Conservation (phyloP, 2,113 vertebrate genomes). For the Dromaius novaehollandiae region DNA sequence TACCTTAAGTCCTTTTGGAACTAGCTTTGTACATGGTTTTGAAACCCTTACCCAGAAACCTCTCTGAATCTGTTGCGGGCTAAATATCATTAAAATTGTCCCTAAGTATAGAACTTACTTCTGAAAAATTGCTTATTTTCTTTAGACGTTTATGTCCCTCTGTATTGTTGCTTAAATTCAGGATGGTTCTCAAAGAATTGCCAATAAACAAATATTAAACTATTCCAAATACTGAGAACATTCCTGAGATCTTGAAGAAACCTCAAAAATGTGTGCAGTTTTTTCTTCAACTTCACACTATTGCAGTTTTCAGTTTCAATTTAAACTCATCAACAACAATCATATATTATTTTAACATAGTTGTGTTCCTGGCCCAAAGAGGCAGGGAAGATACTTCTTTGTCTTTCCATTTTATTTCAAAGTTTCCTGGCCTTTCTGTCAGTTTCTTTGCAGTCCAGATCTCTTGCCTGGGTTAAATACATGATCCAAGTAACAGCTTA, state of each 20-base stretch:
- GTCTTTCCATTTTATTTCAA: not conserved
- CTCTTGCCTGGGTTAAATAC: conserved; percentile 56
- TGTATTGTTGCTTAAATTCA: not conserved
- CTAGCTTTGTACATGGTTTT: not conserved
- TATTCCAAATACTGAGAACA: not conserved
- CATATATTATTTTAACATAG: not conserved
- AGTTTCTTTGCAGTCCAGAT: not conserved
- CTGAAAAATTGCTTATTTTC: not conserved
- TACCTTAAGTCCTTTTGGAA: not conserved
- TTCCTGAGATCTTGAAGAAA: not conserved
- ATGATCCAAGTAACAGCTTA: conserved; percentile 60
- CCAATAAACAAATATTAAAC: not conserved
- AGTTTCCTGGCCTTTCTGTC: not conserved
- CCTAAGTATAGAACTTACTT: not conserved
- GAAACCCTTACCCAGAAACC: not conserved
- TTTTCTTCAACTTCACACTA: not conserved
- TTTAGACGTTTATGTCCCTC: not conserved
- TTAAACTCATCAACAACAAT: not conserved
- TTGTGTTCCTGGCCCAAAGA: not conserved
- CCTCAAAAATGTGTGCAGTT: not conserved
- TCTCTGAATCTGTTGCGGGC: not conserved
- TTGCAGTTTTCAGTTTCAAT: not conserved
- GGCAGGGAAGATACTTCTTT: not conserved
- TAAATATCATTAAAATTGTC: not conserved
- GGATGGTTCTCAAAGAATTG: not conserved